Evolutionary conservation across 2,888 invertebrate genomes (phyloP).

Genomic region (Ariolimax columbianus): DNA sequence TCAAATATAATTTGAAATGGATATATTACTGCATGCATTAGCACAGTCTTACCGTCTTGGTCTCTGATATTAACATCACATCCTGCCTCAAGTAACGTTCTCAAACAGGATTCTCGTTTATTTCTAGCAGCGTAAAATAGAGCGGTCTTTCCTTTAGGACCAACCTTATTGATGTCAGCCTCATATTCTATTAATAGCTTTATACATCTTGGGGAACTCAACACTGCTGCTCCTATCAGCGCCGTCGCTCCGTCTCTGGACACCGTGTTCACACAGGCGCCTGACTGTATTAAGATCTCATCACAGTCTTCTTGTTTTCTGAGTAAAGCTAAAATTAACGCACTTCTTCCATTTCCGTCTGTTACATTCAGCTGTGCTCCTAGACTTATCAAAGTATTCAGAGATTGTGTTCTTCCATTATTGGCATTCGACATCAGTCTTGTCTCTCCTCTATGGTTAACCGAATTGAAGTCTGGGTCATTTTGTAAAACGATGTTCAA

Average conservation of each 20-base stretch:
- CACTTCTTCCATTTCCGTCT: not conserved
- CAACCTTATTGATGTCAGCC: no score
- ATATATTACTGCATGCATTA: not conserved
- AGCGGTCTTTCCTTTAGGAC: constrained; percentile 28
- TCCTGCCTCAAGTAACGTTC: not conserved
- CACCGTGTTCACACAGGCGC: constrained; percentile 78
- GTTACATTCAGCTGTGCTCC: not conserved
- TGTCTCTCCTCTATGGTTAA: not conserved
- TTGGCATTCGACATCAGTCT: no score
- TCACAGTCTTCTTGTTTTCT: not conserved
- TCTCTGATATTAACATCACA: not conserved
- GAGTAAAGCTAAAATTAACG: not conserved
- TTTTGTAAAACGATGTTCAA: not conserved
- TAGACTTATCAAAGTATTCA: not conserved
- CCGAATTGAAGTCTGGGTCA: not conserved
- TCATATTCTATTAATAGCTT: no score
- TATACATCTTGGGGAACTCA: no score
- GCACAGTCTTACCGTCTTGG: not conserved
- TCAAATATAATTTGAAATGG: not conserved
- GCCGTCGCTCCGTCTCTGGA: constrained; percentile 61
- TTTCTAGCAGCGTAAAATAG: not conserved
- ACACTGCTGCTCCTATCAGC: no score
- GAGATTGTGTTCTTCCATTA: not conserved
- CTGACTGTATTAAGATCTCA: constrained; percentile 49
- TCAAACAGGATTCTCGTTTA: not conserved